Conservation (phyloP, 2,797 vertebrate genomes). For the Propithecus deckenii region DNA sequence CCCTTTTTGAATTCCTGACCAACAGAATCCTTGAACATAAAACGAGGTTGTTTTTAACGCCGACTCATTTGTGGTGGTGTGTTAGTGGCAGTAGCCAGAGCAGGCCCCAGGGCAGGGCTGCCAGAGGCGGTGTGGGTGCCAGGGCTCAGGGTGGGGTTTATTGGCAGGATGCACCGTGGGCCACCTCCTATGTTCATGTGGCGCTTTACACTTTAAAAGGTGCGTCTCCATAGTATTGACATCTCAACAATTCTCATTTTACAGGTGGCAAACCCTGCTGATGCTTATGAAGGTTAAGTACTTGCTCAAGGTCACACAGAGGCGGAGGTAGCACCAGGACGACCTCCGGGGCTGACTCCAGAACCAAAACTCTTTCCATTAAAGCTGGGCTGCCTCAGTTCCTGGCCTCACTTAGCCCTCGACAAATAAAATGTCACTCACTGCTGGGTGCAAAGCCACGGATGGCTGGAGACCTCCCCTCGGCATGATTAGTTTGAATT, state of each 20-base stretch:
- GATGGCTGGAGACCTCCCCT: slow-evolving; percentile 31
- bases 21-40: not conserved
- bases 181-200: not conserved
- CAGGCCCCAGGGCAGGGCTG: not conserved
- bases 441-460: not conserved
- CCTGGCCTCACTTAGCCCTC: not conserved
- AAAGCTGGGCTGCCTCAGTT: not conserved
- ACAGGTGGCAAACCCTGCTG: not conserved
- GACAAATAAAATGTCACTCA: slow-evolving; percentile 30
- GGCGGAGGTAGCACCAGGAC: rapidly evolving
- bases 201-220: too few relatives aligned
- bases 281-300: not conserved
- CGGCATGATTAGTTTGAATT: not conserved
- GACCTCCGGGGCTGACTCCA: not conserved
- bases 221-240: not conserved
- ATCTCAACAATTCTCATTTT: not conserved
- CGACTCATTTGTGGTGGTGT: rapidly evolving
- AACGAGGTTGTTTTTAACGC: not conserved
- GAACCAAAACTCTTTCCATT: not conserved
- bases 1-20: not conserved
- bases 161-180: not conserved
- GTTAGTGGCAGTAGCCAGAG: too few relatives aligned
- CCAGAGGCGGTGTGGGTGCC: rapidly evolving
- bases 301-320: not conserved
- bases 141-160: not conserved